Evolutionary conservation across 2,797 vertebrate genomes (phyloP).

Genomic region (Cyclopterus lumpus): DNA sequence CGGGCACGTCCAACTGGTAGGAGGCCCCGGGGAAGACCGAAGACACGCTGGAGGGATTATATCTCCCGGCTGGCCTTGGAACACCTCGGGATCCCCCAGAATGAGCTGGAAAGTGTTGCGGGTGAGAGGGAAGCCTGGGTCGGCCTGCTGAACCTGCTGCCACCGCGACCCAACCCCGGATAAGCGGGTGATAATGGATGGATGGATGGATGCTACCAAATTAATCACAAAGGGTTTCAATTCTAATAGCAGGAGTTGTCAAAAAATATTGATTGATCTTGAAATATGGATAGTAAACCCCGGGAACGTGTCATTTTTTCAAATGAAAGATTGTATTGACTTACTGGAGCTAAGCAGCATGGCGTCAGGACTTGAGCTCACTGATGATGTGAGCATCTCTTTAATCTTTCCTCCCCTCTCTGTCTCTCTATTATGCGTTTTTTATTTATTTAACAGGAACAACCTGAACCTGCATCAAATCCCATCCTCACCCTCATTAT

Average conservation of each 20-base stretch:
- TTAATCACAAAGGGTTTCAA: constrained; percentile 7
- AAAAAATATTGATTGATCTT: constrained; percentile 6
- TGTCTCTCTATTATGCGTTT: neutral
- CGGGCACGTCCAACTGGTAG: too few species aligned
- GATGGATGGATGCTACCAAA: constrained; percentile 9
- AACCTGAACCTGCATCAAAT: constrained; percentile 24
- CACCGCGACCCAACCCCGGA: too few species aligned
- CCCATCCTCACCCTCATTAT: constrained; percentile 17
- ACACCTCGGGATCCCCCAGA: too few species aligned
- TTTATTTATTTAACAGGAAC: constrained; percentile 12
- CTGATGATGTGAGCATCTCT: neutral
- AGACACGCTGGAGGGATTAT: too few species aligned
- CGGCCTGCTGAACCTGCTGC: too few species aligned
- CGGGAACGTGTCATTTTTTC: constrained; percentile 1
- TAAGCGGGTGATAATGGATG: too few species aligned
- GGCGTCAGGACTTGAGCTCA: neutral
- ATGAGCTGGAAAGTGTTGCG: too few species aligned
- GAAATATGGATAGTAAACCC: constrained; percentile 1
- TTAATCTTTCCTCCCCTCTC: neutral
- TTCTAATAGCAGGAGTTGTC: neutral
- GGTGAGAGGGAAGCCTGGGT: too few species aligned
- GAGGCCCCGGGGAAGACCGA: too few species aligned
- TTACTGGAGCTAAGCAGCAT: neutral
- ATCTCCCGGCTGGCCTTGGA: too few species aligned
- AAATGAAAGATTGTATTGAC: constrained; percentile 13